Percentiles rank a stretch among this genome's conserved stretches.
Conservation (phyloP, 2,113 vertebrate genomes). For the Ondatra zibethicus region DNA sequence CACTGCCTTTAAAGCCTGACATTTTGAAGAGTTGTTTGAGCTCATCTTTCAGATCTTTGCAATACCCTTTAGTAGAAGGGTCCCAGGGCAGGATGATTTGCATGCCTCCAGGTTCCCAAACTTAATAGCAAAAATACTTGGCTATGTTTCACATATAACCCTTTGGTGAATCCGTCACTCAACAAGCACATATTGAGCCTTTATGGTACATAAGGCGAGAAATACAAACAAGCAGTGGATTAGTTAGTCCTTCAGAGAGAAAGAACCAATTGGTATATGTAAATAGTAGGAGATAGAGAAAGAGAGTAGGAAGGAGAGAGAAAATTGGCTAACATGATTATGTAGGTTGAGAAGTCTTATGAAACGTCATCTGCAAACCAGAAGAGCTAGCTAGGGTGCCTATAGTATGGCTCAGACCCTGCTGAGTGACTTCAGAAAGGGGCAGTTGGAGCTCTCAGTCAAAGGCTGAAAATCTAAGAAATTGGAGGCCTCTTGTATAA, state of each 20-base stretch:
- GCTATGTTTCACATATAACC: slow-evolving; percentile 6
- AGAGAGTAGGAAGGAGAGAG: neutral
- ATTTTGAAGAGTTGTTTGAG: neutral
- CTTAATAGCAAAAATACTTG: slow-evolving; percentile 6
- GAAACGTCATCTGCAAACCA: neutral
- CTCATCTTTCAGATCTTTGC: slow-evolving; percentile 5
- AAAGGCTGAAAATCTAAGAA: neutral
- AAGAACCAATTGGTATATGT: neutral
- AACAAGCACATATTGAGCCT: neutral
- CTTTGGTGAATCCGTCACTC: neutral
- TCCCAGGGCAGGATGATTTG: neutral
- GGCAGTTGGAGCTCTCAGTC: neutral
- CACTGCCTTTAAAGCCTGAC: slow-evolving; percentile 16
- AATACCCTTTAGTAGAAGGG: neutral
- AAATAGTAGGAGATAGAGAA: neutral
- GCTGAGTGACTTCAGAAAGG: neutral
- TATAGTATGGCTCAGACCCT: neutral
- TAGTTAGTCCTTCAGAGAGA: neutral
- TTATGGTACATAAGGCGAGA: neutral
- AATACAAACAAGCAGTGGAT: neutral
- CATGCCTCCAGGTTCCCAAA: slow-evolving; percentile 22
- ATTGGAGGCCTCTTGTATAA: neutral
- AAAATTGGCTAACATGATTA: neutral
- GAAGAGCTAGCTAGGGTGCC: neutral
- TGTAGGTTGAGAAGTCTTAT: neutral